A percentile compares a stretch with the other conserved stretches of the same genome.
These are phyloP conservation scores for Sinocyclocheilus maitianheensis DNA, from an alignment of 2,113 vertebrate species.

Conservation along the genomic window DNA sequence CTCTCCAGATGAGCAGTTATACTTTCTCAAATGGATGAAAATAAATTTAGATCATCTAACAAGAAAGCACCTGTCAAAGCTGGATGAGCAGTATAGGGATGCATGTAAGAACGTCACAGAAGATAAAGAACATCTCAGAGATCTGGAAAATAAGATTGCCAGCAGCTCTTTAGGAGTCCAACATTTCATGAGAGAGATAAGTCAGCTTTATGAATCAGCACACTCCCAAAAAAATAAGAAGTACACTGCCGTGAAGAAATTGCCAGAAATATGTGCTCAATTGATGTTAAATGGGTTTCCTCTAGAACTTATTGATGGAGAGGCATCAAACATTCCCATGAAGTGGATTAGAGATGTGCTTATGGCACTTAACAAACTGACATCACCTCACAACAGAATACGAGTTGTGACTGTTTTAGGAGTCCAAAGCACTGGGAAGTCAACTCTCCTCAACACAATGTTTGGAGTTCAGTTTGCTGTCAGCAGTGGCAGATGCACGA, in stretches of 20 bases:
- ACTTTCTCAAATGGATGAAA: slow-evolving; percentile 65
- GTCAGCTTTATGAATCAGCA: slow-evolving; percentile 56
- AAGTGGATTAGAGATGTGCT: slow-evolving; percentile 60
- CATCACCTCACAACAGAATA: slow-evolving; percentile 47
- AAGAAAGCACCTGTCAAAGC: slow-evolving; percentile 34
- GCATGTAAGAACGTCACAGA: not conserved
- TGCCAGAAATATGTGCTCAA: slow-evolving; percentile 58
- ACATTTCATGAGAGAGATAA: slow-evolving; percentile 64
- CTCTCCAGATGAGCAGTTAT: slow-evolving; percentile 32
- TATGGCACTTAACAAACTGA: slow-evolving; percentile 41
- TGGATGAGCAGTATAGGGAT: slow-evolving; percentile 44
- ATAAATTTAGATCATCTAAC: slow-evolving; percentile 55
- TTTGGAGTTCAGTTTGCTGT: slow-evolving; percentile 77
- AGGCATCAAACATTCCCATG: slow-evolving; percentile 61
- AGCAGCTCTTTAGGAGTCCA: slow-evolving; percentile 57
- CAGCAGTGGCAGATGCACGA: slow-evolving; percentile 66
- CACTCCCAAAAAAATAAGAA: not conserved
- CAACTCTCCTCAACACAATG: slow-evolving; percentile 81
- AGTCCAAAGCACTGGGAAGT: slow-evolving; percentile 67
- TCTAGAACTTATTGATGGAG: slow-evolving; percentile 64
- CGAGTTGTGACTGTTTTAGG: slow-evolving; percentile 59
- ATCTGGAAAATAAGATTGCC: slow-evolving; percentile 42
- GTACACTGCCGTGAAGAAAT: not conserved
- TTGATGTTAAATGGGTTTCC: slow-evolving; percentile 65
- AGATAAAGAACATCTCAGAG: slow-evolving; percentile 17